A percentile compares a stretch with the other conserved stretches of the same genome.
Conservation (phyloP, 2,113 vertebrate genomes). For the Leucopsar rothschildi region DNA sequence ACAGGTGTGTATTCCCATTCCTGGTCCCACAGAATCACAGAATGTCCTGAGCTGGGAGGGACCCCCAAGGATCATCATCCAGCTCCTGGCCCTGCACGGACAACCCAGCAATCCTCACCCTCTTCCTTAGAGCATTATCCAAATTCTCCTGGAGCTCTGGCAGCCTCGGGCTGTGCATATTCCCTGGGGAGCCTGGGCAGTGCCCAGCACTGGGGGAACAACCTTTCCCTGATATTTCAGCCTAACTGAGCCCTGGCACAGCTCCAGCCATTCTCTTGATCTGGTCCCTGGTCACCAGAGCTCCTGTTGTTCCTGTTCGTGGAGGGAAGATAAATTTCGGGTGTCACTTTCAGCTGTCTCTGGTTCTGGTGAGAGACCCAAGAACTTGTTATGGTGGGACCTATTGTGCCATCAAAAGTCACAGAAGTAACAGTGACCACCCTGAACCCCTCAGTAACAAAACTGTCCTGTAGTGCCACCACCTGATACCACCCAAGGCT, state of each 20-base stretch:
- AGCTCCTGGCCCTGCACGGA: background rate
- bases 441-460: background rate
- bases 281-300: background rate
- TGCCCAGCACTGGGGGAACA: background rate
- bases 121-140: rapidly evolving
- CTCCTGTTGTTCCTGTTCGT: background rate
- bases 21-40: background rate
- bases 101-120: background rate
- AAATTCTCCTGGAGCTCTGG: background rate
- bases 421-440: background rate
- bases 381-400: background rate
- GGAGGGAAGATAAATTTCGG: background rate
- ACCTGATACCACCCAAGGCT: rapidly evolving
- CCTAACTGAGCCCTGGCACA: background rate
- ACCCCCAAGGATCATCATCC: too few relatives aligned
- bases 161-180: rapidly evolving
- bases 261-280: background rate
- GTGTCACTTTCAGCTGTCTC: background rate
- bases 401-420: background rate
- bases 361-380: background rate
- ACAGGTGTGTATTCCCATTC: slow-evolving; percentile 43
- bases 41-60: background rate
- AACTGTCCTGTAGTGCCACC: background rate
- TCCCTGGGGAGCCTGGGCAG: background rate
- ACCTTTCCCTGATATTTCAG: background rate